Evolutionary conservation across 2,113 vertebrate genomes (phyloP), one percentile per base, ranked within the genome.

Genomic region (Lampris incognitus): DNA sequence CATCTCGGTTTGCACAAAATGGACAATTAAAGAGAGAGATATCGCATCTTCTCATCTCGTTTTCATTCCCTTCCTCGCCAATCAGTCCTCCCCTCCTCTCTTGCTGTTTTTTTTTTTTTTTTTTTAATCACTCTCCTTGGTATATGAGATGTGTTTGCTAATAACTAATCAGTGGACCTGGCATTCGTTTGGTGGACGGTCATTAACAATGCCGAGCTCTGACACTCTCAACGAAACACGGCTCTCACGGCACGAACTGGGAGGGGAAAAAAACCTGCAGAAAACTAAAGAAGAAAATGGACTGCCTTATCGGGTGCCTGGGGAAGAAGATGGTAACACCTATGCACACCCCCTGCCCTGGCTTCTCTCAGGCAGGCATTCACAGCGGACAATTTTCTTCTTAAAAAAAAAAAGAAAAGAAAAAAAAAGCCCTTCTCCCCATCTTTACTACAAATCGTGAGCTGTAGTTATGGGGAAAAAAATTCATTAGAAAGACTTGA

Each of bases 381-480:
- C 74, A 82, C 50, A 62, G 11, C 24, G 69, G 69, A 61, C 42
- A 42, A 46, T 56, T 55, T 65, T 4, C 54, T 46, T 41, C 9
- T 10, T 13, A 24, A 24, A 24, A 24, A 24, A 24, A 24, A 24
- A 24, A 24, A n/a, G n/a, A 24, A 24, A 24, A 24, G 24, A 0
- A 24, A 24, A 24, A 24, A 77, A 61, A 49, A n/a, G 42, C 62
- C 67, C 62, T 1, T 58, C 41, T 56, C 66, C 66, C 72, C 61
- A 76, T 59, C 72, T 68, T 41, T 58, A 36, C 55, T 68, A 37
- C 11, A 62, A 62, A 65, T 95, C 95, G 94, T 95, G 95, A 96
- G 95, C 95, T 94, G 94, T 96, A 94, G 96, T 95, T 96, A 95
- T 96, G 95, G 95, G 95, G 7, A 81, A 82, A 64, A 51, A 7